Evolutionary conservation across 2,113 vertebrate genomes (phyloP).

Genomic region (Takifugu flavidus): DNA sequence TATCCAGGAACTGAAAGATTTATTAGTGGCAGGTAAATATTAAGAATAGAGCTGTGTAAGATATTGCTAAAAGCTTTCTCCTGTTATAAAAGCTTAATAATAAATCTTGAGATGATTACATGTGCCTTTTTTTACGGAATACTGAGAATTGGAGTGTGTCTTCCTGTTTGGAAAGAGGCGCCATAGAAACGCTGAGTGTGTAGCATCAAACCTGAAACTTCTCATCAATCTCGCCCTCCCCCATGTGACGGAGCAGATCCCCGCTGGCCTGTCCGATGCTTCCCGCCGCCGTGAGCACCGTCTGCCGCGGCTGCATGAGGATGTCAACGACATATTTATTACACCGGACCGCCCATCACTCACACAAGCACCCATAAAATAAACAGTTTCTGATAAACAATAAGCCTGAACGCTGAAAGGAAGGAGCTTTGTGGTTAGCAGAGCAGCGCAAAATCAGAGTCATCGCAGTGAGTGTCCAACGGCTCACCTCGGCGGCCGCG

Average conservation of each 20-base stretch:
- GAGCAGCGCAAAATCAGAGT: background rate
- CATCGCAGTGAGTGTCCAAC: conserved; percentile 4
- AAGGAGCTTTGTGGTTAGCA: conserved; percentile 7
- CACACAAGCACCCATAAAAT: conserved; percentile 18
- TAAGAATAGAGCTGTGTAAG: conserved; percentile 5
- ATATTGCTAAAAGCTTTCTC: conserved; percentile 12
- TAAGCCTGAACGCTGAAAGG: conserved; percentile 1
- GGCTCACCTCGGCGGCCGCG: conserved; percentile 89
- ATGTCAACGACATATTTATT: conserved; percentile 62
- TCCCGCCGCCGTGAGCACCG: conserved; percentile 94
- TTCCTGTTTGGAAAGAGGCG: conserved; percentile 60
- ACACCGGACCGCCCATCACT: conserved; percentile 28
- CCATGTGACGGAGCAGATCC: conserved; percentile 95
- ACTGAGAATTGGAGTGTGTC: conserved; percentile 28
- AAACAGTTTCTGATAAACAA: conserved; percentile 34
- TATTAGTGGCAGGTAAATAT: conserved; percentile 16
- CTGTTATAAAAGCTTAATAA: conserved; percentile 30
- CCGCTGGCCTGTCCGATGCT: conserved; percentile 97
- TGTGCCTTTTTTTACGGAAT: conserved; percentile 22
- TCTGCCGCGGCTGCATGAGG: conserved; percentile 89
- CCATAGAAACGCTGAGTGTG: conserved; percentile 58
- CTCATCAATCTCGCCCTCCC: conserved; percentile 95
- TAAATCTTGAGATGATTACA: conserved; percentile 35
- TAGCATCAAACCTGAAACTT: conserved; percentile 87
- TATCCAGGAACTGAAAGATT: conserved; percentile 3